Evolutionary conservation across 2,888 invertebrate genomes (phyloP).

Genomic region (Habrosyne pyritoides): DNA sequence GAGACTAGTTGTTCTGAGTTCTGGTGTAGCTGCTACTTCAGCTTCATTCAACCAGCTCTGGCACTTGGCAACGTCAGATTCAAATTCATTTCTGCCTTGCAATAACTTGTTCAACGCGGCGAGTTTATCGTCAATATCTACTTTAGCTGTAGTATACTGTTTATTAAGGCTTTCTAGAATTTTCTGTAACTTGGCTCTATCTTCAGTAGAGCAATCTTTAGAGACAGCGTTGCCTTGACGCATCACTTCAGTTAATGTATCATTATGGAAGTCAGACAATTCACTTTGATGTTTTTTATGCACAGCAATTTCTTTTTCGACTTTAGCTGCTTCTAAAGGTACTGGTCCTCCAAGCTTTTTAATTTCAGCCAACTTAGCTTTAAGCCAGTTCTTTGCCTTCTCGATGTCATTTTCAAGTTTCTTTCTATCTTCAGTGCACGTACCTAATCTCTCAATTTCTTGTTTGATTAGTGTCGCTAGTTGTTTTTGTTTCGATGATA

Average conservation of each 20-base stretch:
- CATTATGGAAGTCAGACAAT: conserved; percentile 90
- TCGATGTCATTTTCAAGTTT: conserved; percentile 91
- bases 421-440: conserved; percentile 88
- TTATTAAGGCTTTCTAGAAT: conserved; percentile 87
- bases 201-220: conserved; percentile 91
- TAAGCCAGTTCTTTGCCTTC: conserved; percentile 91
- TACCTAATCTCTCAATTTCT: conserved; percentile 88
- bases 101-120: conserved; percentile 88
- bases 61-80: conserved; percentile 90
- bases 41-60: conserved; percentile 96
- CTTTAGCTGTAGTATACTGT: conserved; percentile 88
- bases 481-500: conserved; percentile 90
- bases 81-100: conserved; percentile 91
- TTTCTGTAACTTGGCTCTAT: conserved; percentile 85
- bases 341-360: conserved; percentile 90
- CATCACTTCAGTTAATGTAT: conserved; percentile 88
- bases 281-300: conserved; percentile 90
- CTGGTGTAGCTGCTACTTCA: conserved; percentile 92
- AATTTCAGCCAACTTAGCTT: conserved; percentile 89
- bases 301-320: conserved; percentile 91
- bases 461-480: conserved; percentile 87
- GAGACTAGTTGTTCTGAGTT: conserved; percentile 90
- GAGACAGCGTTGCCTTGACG: conserved; percentile 90
- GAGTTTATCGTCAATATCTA: conserved; percentile 88
- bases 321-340: conserved; percentile 90